Evolutionary conservation across 2,888 invertebrate genomes (phyloP), one percentile per base, ranked within the genome.

Genomic region (Ectropis crepuscularia): DNA sequence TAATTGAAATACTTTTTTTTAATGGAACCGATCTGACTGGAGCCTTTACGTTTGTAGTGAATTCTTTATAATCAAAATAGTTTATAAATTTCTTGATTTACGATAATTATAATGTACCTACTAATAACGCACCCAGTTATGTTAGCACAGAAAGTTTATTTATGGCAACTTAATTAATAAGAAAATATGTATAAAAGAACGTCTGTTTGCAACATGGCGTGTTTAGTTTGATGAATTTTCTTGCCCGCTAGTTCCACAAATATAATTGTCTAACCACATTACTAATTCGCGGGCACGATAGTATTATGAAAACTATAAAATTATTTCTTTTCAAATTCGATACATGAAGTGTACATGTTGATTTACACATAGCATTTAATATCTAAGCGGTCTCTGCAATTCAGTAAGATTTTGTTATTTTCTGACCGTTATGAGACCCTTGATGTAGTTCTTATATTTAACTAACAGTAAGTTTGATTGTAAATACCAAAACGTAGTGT

Each of bases 401-500:
- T 61, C 39, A 46, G 5, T 10, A 28, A 48, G 39, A 61, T 55
- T 50, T 61, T 49, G 50, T 36, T 48, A 49, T 49, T 50, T 12
- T 43, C 9, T 47, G 50, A 16, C 28, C 41, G 11, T 46, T 37
- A 38, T n/a, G 16, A 28, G 16, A 36, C 6, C 12, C 5, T 41
- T 53, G 10, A 10, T 37, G 43, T 58, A 58, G 45, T 37, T 51
- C 58, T 46, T 59, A 51, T 51, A 38, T 58, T 50, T 28, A 49
- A 49, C 43, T 46, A 51, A 36, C 37, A 51, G 8, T 61, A 57
- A 57, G 46, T 51, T 57, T 57, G 51, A 12, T 12, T 46, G 46
- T 57, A 50, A 55, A 46, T 46, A 62, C 57, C 55, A 51, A 57
- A 46, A 61, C 39, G 45, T 61, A 57, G 61, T 57, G 38, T 53